A percentile compares a stretch with the other conserved stretches of the same genome.
These are phyloP conservation scores for Dromiciops gliroides DNA, from an alignment of 2,113 vertebrate species.

Conservation along the genomic window DNA sequence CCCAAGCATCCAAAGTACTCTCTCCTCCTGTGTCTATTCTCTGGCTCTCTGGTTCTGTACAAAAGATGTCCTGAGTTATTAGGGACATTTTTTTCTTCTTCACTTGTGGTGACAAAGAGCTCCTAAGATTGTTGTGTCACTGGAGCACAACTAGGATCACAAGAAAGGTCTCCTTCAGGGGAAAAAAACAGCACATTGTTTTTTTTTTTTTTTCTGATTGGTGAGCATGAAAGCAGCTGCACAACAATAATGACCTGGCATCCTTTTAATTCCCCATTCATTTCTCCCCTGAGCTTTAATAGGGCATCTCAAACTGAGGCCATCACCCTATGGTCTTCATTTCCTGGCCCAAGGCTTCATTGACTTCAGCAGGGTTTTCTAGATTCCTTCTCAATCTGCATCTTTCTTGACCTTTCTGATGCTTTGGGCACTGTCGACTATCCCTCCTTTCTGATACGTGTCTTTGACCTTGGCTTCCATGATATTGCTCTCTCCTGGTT, in stretches of 20 bases:
- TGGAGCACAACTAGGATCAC: background rate
- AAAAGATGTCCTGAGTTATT: background rate
- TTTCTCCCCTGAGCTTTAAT: background rate
- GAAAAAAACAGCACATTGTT: background rate
- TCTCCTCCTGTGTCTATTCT: rapidly evolving
- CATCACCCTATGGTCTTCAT: background rate
- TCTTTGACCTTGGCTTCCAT: background rate
- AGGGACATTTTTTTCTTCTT: background rate
- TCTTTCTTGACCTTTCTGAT: background rate
- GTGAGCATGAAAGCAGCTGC: rapidly evolving
- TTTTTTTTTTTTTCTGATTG: background rate
- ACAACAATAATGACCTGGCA: rapidly evolving
- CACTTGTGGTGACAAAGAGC: background rate
- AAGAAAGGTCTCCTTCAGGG: rapidly evolving
- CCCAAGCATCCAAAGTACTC: background rate
- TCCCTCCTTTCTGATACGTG: background rate
- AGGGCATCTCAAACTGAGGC: background rate
- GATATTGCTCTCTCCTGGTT: background rate
- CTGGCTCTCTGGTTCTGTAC: background rate
- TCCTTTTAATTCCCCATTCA: background rate
- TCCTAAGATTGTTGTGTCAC: background rate
- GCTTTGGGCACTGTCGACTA: background rate
- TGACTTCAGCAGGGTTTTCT: background rate
- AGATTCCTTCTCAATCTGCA: background rate
- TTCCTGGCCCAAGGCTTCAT: background rate